phyloP scores from a whole-genome alignment of 2,113 vertebrate species.

The Nettapus auritus region DNA sequence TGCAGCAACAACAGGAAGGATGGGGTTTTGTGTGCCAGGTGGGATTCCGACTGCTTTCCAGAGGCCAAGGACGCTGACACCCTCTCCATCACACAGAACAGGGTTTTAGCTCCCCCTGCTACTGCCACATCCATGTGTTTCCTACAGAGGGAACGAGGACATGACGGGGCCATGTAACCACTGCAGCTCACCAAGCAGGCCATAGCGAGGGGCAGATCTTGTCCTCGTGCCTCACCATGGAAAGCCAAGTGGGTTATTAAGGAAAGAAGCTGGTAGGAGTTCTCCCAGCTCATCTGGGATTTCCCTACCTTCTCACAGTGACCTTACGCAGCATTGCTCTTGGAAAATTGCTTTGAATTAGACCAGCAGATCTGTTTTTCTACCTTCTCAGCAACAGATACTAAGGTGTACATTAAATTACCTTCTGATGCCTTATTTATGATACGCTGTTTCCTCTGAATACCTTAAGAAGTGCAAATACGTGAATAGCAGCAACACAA shows the following conservation, averaged over 20 bases:
- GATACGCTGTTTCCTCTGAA: neutral
- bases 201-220: neutral
- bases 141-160: fast-evolving
- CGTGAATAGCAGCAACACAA: neutral
- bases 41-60: neutral
- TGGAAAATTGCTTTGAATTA: neutral
- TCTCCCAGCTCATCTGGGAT: neutral
- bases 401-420: neutral
- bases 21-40: neutral
- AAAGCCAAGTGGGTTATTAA: neutral
- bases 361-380: neutral
- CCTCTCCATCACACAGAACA: neutral
- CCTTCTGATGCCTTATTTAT: neutral
- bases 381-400: neutral
- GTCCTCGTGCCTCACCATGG: neutral
- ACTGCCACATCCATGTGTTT: fast-evolving
- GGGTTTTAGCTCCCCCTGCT: neutral
- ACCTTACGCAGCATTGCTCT: neutral
- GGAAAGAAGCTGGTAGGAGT: neutral
- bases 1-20: neutral
- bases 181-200: neutral
- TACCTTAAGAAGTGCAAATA: neutral
- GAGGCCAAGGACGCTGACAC: neutral
- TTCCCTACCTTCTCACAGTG: neutral
- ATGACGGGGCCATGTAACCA: neutral